A percentile compares a stretch with the other conserved stretches of the same genome.
phyloP scores from a whole-genome alignment of 2,797 vertebrate genomes.

The Hemitrygon akajei region DNA sequence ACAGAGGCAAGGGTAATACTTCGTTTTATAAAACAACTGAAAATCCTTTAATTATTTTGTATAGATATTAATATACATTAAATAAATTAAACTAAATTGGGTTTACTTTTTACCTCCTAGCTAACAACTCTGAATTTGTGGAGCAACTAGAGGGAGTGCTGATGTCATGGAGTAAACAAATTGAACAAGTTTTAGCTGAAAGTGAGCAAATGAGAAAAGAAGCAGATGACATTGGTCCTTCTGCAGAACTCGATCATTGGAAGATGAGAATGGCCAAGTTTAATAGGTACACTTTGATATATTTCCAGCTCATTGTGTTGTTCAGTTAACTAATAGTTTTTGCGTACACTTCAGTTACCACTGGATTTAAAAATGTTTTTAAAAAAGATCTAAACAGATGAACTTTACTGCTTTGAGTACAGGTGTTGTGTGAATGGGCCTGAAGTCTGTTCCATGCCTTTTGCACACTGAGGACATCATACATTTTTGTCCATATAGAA shows the following conservation, averaged over 20 bases:
- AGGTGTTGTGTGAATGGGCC: too few species aligned
- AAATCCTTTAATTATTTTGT: not conserved
- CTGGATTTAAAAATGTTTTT: not conserved
- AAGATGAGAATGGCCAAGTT: constrained; percentile 68
- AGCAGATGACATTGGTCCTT: constrained; percentile 65
- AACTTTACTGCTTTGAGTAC: too few species aligned
- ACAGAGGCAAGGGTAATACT: not conserved
- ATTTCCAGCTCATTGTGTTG: not conserved
- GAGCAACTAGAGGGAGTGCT: constrained; percentile 60
- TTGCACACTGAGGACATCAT: not conserved
- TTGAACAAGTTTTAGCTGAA: constrained; percentile 64
- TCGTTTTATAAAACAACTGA: not conserved
- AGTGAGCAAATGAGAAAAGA: constrained; percentile 73
- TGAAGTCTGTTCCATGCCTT: not conserved
- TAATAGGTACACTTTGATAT: constrained; percentile 55
- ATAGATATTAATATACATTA: not conserved
- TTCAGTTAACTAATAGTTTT: not conserved
- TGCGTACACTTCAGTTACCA: not conserved
- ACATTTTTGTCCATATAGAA: not conserved
- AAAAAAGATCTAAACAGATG: not conserved
- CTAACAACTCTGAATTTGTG: constrained; percentile 61
- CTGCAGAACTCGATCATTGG: constrained; percentile 70
- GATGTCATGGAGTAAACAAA: constrained; percentile 64
- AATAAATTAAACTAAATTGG: not conserved
- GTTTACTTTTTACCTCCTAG: constrained; percentile 49